Base-by-base conservation (phyloP, 1,140 invertebrate species). In the Periplaneta americana region DNA sequence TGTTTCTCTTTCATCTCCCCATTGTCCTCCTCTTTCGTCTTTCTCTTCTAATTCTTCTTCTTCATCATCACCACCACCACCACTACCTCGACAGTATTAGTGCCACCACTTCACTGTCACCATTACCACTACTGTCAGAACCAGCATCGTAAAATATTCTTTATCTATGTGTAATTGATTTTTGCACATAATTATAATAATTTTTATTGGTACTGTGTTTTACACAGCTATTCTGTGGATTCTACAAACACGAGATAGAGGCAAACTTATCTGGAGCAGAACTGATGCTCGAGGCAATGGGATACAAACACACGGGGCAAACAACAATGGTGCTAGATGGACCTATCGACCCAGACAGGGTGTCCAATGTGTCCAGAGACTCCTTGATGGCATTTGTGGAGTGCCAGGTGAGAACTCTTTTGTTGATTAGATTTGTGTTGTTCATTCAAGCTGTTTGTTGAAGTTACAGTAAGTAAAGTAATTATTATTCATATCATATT, bases 321-420 rank as follows among this genome's bases (percentile, higher is more conserved):
- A 86, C 89, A 15, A 88, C 88, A 18, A 87, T 91, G 77, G 86
- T 91, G 0, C 88, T 96, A 4, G 93, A 95, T 78, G 93, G 91
- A 6, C 94, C 95, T 6, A 91, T 95, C 48, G 95, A 96, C 87
- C 94, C 94, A 1, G 95, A 96, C 86, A 92, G 92, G 87, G 93
- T 96, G 1, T 92, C 93, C 2, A 92, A 91, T 80, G 92, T 97
- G 1, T 95, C 95, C 10, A 89, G 94, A 75, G 96, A 98, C 88
- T 95, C 95, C 6, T 91, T 97, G 82, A 92, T 96, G n/a, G 96
- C 96, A 32, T 95, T 95, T 88, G 95, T 95, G 57, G 96, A 97
- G 88, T 97, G 95, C 86, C 94, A 96, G 91, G 94, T 95, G 88
- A 85, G 80, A n/a, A n/a, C n/a, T n/a, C n/a, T n/a, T n/a, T n/a